These are phyloP conservation scores for Chrysemys picta DNA, from an alignment of 2,113 vertebrate genomes.

Conservation along the genomic window DNA sequence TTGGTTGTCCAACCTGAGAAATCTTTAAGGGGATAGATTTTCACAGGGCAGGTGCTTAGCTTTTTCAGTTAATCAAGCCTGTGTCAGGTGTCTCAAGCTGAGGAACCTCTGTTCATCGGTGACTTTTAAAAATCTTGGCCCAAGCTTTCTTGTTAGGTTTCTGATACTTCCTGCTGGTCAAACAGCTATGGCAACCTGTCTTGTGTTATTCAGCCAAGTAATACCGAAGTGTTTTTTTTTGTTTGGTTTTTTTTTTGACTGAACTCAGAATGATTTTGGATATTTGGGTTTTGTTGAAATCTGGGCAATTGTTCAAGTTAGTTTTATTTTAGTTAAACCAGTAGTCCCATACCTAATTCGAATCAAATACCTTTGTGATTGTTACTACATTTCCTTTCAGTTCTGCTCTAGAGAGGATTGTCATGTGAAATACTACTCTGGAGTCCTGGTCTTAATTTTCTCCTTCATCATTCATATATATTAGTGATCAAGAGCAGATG, in stretches of 20 bases:
- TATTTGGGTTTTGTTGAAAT: neutral
- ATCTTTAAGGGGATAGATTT: neutral
- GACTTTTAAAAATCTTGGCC: neutral
- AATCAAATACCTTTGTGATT: neutral
- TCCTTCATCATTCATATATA: neutral
- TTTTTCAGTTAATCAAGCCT: neutral
- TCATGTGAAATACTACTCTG: neutral
- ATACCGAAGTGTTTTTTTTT: neutral
- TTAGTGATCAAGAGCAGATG: neutral
- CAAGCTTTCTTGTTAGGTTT: neutral
- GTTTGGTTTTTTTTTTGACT: neutral
- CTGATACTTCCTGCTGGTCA: neutral
- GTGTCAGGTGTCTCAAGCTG: neutral
- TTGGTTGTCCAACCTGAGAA: neutral
- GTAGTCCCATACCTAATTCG: neutral
- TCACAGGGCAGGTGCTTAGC: neutral
- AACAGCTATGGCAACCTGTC: neutral
- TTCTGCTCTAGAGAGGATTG: neutral
- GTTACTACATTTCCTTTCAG: neutral
- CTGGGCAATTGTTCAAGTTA: neutral
- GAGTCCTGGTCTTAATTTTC: neutral
- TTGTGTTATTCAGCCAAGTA: neutral
- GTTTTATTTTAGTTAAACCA: neutral
- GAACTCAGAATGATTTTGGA: neutral
- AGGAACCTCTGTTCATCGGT: neutral